A percentile compares a stretch with the other conserved stretches of the same genome.
Evolutionary conservation across 2,888 invertebrate species (phyloP).

Genomic region (Proisotoma minuta): DNA sequence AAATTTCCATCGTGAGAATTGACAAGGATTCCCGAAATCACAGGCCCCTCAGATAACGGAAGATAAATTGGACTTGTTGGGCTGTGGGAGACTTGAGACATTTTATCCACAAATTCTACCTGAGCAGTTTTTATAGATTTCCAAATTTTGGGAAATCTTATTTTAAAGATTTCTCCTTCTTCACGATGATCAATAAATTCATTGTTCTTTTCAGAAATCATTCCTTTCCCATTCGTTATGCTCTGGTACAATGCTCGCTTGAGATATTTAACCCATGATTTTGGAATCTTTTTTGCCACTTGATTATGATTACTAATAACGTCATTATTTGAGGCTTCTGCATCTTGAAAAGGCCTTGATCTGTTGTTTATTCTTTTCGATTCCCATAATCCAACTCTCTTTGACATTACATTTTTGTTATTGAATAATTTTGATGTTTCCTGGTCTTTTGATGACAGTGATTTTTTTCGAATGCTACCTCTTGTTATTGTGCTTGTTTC

Average conservation of each 20-base stretch:
- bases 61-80: constrained; percentile 31
- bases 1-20: constrained; percentile 28
- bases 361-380: too few relatives aligned
- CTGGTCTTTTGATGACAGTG: too few relatives aligned
- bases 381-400: too few relatives aligned
- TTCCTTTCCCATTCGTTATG: constrained; percentile 22
- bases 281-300: constrained; percentile 31
- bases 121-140: constrained; percentile 34
- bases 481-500: too few relatives aligned
- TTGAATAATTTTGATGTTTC: too few relatives aligned
- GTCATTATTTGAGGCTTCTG: too few relatives aligned
- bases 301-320: too few relatives aligned
- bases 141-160: constrained; percentile 26
- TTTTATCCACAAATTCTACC: constrained; percentile 30
- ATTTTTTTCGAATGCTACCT: too few relatives aligned
- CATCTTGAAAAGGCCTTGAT: too few relatives aligned
- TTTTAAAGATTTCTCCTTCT: background rate
- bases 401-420: too few relatives aligned
- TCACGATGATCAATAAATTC: background rate
- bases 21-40: constrained; percentile 42
- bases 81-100: constrained; percentile 20
- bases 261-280: constrained; percentile 40
- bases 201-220: background rate
- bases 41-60: constrained; percentile 34
- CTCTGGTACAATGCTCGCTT: constrained; percentile 43